These are phyloP conservation scores for Narcine bancroftii DNA, from an alignment of 2,113 vertebrate species.

Conservation along the genomic window DNA sequence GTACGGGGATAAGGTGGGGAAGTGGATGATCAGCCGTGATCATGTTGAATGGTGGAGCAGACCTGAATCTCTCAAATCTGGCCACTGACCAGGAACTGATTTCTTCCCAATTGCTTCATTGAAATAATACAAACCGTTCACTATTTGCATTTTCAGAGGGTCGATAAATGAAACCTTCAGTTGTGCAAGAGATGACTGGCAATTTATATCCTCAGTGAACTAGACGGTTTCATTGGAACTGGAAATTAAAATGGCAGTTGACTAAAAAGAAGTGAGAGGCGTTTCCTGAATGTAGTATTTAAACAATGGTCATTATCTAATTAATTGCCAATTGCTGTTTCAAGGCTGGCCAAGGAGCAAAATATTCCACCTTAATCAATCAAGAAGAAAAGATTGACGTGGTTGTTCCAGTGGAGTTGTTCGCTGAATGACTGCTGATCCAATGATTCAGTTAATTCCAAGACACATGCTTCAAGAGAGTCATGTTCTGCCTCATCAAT, in stretches of 20 bases:
- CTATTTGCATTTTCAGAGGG: neutral
- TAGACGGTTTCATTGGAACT: neutral
- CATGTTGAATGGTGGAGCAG: too few relatives aligned
- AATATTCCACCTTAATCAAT: neutral
- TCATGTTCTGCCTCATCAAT: neutral
- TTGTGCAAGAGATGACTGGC: neutral
- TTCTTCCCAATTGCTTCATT: neutral
- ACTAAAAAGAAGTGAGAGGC: neutral
- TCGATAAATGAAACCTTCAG: neutral
- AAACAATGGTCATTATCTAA: neutral
- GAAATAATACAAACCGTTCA: neutral
- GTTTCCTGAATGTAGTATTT: neutral
- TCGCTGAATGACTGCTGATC: neutral
- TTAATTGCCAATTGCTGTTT: neutral
- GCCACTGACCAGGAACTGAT: too few relatives aligned
- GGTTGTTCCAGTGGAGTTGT: neutral
- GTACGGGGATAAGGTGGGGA: too few relatives aligned
- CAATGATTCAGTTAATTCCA: neutral
- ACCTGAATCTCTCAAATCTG: too few relatives aligned
- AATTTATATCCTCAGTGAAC: neutral
- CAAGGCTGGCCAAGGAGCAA: neutral
- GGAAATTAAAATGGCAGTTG: neutral
- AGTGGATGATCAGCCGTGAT: too few relatives aligned
- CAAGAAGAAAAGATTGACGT: neutral
- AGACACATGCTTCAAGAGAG: neutral